These are phyloP conservation scores for Heliconius sara DNA, from an alignment of 2,888 invertebrate genomes.

Conservation along the genomic window DNA sequence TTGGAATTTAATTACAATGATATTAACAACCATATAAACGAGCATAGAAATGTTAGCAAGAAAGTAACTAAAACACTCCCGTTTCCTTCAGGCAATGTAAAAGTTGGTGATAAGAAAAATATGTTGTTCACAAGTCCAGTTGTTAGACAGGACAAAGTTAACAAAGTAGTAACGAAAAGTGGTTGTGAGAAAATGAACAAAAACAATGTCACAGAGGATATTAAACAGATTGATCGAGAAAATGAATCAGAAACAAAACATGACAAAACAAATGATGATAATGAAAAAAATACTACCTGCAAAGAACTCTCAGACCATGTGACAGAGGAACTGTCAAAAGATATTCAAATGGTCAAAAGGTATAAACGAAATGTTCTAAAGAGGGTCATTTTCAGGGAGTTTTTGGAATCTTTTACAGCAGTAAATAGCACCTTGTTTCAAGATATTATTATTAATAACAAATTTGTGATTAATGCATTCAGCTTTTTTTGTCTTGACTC, in stretches of 20 bases:
- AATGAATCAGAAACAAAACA: background rate
- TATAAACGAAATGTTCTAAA: constrained; percentile 20
- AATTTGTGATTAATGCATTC: constrained; percentile 49
- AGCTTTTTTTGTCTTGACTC: constrained; percentile 48
- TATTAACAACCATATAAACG: constrained; percentile 53
- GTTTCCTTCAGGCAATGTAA: background rate
- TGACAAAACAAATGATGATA: background rate
- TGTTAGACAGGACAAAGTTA: background rate
- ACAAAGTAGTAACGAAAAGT: background rate
- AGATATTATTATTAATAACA: constrained; percentile 56
- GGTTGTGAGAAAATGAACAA: background rate
- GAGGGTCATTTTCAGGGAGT: constrained; percentile 39
- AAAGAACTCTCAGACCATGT: background rate
- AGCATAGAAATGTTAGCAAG: constrained; percentile 49
- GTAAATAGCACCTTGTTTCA: constrained; percentile 40
- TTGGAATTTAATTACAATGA: constrained; percentile 49
- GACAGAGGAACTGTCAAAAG: background rate
- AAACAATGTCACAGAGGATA: background rate
- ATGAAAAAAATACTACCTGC: background rate
- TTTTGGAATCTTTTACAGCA: constrained; percentile 37
- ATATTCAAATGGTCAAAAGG: background rate
- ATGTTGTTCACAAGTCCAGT: constrained; percentile 32
- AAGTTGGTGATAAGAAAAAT: constrained; percentile 21
- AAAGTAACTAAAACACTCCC: constrained; percentile 11
- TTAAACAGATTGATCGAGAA: background rate